Percentiles rank a stretch among this genome's conserved stretches.
These are phyloP conservation scores for Enteromius viviparus DNA, from an alignment of 2,797 vertebrate species.

Conservation along the genomic window DNA sequence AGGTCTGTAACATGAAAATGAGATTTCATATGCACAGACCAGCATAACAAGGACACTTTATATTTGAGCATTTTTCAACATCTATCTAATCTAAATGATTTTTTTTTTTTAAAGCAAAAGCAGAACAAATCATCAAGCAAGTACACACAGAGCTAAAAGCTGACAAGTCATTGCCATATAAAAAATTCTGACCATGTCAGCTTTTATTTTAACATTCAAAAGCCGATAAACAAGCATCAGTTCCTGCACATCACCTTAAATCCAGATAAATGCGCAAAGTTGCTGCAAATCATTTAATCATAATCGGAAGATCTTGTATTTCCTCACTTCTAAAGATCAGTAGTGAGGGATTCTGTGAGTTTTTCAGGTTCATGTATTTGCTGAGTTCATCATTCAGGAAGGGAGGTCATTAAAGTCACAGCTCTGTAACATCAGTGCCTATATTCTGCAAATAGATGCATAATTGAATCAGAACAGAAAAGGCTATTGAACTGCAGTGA, in stretches of 20 bases:
- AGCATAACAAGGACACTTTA: background rate
- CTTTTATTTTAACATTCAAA: background rate
- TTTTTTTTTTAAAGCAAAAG: background rate
- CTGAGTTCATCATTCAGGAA: background rate
- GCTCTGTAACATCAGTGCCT: conserved; percentile 44
- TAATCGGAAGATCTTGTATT: background rate
- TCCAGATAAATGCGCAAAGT: background rate
- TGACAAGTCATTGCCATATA: background rate
- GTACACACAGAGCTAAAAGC: background rate
- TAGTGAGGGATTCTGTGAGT: background rate
- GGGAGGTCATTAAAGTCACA: conserved; percentile 46
- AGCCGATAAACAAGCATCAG: background rate
- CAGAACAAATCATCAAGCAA: background rate
- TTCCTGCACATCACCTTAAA: background rate
- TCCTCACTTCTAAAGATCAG: background rate
- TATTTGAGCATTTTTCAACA: background rate
- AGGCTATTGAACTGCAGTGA: conserved; percentile 10
- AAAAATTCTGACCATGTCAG: background rate
- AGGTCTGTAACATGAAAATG: background rate
- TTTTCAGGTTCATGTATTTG: background rate
- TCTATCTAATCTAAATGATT: background rate
- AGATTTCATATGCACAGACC: conserved; percentile 4
- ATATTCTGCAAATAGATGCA: conserved; percentile 55
- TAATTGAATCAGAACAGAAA: conserved; percentile 43
- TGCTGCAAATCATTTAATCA: background rate